Evolutionary conservation across 2,888 invertebrate genomes (phyloP).

Genomic region (Microchrysa polita): DNA sequence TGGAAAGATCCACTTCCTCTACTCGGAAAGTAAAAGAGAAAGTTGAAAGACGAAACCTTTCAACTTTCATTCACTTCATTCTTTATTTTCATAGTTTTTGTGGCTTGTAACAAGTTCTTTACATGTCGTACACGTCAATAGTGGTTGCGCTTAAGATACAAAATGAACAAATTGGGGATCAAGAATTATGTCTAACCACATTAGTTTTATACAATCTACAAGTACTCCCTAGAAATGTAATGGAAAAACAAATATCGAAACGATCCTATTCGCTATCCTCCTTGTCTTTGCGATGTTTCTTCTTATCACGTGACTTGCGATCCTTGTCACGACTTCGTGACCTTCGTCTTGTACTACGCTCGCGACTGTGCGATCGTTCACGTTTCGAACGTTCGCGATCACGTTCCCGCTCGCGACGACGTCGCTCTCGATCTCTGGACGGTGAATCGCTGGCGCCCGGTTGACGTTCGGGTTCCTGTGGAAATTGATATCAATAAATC

Average conservation of each 20-base stretch:
- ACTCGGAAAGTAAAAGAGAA: no score
- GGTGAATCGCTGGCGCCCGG: conserved; percentile 36
- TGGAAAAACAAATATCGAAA: background rate
- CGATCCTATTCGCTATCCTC: conserved; percentile 74
- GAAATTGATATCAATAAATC: conserved; percentile 10
- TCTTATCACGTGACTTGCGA: conserved; percentile 74
- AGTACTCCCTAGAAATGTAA: background rate
- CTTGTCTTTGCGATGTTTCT: conserved; percentile 78
- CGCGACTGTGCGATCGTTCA: conserved; percentile 72
- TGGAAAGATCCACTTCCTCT: no score
- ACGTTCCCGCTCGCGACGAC: conserved; percentile 56
- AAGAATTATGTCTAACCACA: no score
- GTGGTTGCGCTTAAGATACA: no score
- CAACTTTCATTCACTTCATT: no score
- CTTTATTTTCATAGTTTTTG: no score
- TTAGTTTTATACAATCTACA: no score
- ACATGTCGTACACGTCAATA: no score
- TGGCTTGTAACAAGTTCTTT: no score
- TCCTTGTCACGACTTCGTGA: conserved; percentile 69
- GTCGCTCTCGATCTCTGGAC: conserved; percentile 55
- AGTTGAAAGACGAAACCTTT: no score
- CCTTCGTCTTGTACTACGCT: conserved; percentile 72
- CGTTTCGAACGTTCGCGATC: conserved; percentile 58
- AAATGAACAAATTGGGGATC: no score
- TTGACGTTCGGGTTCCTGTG: conserved; percentile 45